phyloP scores from a whole-genome alignment of 2,888 invertebrate species.

The Aphodius granarius region DNA sequence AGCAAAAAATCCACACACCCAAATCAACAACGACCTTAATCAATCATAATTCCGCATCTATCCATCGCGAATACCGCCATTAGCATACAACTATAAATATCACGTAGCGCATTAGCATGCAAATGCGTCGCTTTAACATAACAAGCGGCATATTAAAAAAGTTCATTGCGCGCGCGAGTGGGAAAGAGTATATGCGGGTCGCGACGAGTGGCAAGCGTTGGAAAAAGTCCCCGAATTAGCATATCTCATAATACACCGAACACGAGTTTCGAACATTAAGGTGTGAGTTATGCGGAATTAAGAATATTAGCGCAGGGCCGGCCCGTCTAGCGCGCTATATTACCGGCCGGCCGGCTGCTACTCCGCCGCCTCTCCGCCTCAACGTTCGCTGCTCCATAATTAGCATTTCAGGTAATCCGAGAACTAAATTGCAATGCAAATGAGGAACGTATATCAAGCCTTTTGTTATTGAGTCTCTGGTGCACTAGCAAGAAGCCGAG shows the following conservation, averaged over 20 bases:
- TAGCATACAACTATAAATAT: background rate
- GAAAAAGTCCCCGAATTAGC: conserved; percentile 12
- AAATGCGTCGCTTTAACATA: background rate
- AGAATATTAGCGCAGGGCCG: conserved; percentile 8
- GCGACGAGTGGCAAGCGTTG: background rate
- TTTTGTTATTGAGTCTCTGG: conserved; percentile 1
- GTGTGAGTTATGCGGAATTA: conserved; percentile 20
- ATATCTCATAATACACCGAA: conserved; percentile 12
- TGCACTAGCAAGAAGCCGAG: background rate
- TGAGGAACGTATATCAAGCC: conserved; percentile 9
- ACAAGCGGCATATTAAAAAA: background rate
- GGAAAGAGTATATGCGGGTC: background rate
- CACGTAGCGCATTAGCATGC: background rate
- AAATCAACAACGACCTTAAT: background rate
- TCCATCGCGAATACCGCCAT: background rate
- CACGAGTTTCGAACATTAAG: conserved; percentile 15
- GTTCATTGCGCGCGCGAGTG: background rate
- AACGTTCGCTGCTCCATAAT: conserved; percentile 3
- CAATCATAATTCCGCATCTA: background rate
- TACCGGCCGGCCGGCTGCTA: background rate
- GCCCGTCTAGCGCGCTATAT: background rate
- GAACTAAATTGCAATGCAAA: conserved; percentile 15
- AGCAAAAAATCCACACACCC: too few species aligned
- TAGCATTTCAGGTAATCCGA: conserved; percentile 15
- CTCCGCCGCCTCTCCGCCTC: too few species aligned